Conservation (phyloP, 1,140 invertebrate species). For the Achatina immaculata region DNA sequence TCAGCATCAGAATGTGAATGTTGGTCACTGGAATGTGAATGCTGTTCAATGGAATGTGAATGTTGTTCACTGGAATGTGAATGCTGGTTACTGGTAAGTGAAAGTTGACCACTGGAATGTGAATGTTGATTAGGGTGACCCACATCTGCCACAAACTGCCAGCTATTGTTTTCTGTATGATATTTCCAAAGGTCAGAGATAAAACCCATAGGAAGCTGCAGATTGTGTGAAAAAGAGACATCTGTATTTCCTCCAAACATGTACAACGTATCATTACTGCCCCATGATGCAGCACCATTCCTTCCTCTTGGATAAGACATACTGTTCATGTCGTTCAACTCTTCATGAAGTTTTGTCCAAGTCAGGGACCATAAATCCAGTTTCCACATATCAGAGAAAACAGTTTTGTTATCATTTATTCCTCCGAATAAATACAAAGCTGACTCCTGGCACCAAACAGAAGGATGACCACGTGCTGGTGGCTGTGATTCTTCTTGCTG, state of each 20-base stretch:
- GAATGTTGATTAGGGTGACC: conserved; percentile 21
- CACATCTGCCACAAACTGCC: conserved; percentile 39
- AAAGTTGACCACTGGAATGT: conserved; percentile 34
- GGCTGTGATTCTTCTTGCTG: too few species aligned
- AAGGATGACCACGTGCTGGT: conserved; percentile 40
- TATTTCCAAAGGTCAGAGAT: conserved; percentile 53
- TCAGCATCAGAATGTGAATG: too few species aligned
- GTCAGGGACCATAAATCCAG: conserved; percentile 44
- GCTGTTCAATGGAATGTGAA: too few species aligned
- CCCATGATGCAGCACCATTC: conserved; percentile 52
- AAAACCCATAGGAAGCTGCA: conserved; percentile 46
- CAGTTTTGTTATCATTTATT: conserved; percentile 38
- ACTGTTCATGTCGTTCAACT: neutral
- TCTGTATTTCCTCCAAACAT: conserved; percentile 56
- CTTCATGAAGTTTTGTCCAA: conserved; percentile 42
- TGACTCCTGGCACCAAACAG: conserved; percentile 49
- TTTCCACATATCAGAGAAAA: conserved; percentile 52
- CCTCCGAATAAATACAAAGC: conserved; percentile 54
- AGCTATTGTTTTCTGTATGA: conserved; percentile 37
- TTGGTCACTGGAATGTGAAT: conserved; percentile 33
- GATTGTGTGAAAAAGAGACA: conserved; percentile 32
- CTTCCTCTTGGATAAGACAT: conserved; percentile 45
- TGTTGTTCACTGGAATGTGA: conserved; percentile 35
- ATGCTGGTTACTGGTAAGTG: conserved; percentile 16
- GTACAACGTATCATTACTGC: conserved; percentile 37